Conservation (phyloP, 2,113 vertebrate genomes). For the Ctenomys sociabilis region DNA sequence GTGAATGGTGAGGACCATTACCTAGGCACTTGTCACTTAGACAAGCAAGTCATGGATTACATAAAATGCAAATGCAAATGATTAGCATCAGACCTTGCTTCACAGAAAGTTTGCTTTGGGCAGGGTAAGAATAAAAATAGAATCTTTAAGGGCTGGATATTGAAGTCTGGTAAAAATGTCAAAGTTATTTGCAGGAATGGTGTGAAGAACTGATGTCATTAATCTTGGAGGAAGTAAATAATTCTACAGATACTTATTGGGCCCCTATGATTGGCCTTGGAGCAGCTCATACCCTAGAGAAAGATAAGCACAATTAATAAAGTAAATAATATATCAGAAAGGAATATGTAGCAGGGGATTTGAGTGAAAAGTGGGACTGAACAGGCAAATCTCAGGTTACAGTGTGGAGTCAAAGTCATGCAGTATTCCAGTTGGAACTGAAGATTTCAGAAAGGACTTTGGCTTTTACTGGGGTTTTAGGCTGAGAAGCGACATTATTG, state of each 20-base stretch:
- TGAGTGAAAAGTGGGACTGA: not conserved
- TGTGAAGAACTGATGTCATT: not conserved
- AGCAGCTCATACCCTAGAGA: not conserved
- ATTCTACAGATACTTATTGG: not conserved
- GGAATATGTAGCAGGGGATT: not conserved
- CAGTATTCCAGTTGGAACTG: not conserved
- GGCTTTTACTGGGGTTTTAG: not conserved
- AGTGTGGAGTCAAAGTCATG: not conserved
- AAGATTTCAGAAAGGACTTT: not conserved
- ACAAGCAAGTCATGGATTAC: not conserved
- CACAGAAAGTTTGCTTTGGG: not conserved
- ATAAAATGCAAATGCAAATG: constrained; percentile 45
- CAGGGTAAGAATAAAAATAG: not conserved
- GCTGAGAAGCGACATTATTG: not conserved
- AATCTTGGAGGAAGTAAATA: not conserved
- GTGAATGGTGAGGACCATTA: constrained; percentile 67
- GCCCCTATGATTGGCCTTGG: not conserved
- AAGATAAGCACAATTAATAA: constrained; percentile 35
- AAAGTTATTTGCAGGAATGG: constrained; percentile 37
- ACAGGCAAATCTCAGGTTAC: too few relatives aligned
- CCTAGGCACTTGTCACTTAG: constrained; percentile 67
- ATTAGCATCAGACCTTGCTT: not conserved
- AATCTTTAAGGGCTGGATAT: not conserved
- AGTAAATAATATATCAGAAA: not conserved
- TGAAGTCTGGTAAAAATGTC: not conserved